phyloP scores from a whole-genome alignment of 2,888 invertebrate species.

The Zaprionus lineosus region DNA sequence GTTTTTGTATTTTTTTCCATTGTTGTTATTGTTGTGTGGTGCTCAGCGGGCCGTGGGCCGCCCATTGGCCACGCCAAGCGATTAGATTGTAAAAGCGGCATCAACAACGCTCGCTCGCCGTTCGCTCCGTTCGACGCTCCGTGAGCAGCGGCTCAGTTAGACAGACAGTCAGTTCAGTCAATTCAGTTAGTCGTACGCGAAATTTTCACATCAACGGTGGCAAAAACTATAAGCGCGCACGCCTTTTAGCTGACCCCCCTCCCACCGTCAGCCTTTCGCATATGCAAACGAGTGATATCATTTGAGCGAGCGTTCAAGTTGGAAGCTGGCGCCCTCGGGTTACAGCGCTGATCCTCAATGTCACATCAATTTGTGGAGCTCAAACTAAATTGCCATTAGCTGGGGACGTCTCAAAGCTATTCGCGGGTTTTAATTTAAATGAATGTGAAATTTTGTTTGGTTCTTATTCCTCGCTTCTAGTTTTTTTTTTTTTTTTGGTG shows the following conservation, averaged over 20 bases:
- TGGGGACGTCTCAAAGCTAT: no score
- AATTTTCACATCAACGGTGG: constrained; percentile 56
- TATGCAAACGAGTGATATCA: constrained; percentile 37
- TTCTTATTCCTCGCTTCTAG: no score
- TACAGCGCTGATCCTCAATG: constrained; percentile 38
- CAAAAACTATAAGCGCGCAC: constrained; percentile 19
- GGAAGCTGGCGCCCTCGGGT: background rate
- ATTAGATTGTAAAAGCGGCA: constrained; percentile 62
- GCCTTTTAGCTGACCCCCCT: constrained; percentile 6
- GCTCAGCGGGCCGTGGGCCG: constrained; percentile 54
- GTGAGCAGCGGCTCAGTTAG: constrained; percentile 42
- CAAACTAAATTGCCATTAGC: background rate
- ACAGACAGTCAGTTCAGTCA: constrained; percentile 42
- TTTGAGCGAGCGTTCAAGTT: background rate
- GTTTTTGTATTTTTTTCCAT: constrained; percentile 7
- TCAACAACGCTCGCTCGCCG: constrained; percentile 25
- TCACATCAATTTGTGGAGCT: constrained; percentile 36
- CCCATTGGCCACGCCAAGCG: constrained; percentile 55
- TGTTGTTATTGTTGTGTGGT: constrained; percentile 18
- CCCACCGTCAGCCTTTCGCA: background rate
- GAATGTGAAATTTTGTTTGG: no score
- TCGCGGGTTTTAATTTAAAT: no score
- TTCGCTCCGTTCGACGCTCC: background rate
- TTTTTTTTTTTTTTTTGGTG: no score
- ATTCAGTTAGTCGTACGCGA: constrained; percentile 64